These are phyloP conservation scores for Menidia menidia DNA, from an alignment of 2,797 vertebrate species.

Conservation along the genomic window DNA sequence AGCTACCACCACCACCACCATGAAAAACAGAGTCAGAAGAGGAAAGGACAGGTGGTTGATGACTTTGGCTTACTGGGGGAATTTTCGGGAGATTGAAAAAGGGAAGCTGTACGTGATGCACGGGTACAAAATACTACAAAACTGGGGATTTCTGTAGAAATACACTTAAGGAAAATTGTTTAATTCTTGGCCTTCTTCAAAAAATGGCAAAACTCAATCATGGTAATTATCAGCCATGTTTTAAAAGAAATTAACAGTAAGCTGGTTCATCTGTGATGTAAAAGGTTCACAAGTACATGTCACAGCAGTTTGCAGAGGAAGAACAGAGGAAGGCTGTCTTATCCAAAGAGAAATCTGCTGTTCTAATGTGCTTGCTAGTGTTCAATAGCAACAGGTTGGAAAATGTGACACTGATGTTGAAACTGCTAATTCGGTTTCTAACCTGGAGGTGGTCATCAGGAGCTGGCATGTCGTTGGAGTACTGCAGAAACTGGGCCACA, in stretches of 20 bases:
- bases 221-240: too few species aligned
- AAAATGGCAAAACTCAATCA: too few species aligned
- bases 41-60: slow-evolving; percentile 8
- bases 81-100: background rate
- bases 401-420: too few species aligned
- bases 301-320: too few species aligned
- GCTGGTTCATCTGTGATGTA: too few species aligned
- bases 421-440: slow-evolving; percentile 2
- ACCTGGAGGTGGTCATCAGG: slow-evolving; percentile 84
- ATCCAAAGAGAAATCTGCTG: too few species aligned
- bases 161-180: background rate
- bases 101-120: background rate
- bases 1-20: slow-evolving; percentile 56
- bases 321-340: background rate
- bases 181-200: too few species aligned
- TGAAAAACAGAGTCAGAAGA: slow-evolving; percentile 4
- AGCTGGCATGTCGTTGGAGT: slow-evolving; percentile 82
- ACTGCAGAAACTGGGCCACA: slow-evolving; percentile 92
- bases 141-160: background rate
- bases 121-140: background rate
- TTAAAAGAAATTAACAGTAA: too few species aligned
- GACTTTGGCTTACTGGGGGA: slow-evolving; percentile 5
- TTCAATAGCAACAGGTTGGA: too few species aligned
- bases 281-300: too few species aligned
- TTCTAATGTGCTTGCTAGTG: too few species aligned